Evolutionary conservation across 2,888 invertebrate genomes (phyloP).

Genomic region (Xanthia icteritia): DNA sequence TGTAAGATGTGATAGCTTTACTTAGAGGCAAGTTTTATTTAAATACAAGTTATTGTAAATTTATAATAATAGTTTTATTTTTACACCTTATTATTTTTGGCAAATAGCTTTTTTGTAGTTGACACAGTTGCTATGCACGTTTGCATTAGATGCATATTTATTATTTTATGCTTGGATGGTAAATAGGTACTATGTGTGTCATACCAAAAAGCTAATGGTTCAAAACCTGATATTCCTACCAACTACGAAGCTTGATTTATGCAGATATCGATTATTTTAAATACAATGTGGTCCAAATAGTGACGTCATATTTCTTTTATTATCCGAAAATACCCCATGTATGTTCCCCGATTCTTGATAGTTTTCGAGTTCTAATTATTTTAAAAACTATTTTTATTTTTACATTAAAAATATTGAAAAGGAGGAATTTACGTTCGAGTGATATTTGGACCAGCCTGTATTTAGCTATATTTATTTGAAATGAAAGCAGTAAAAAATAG

Average conservation of each 20-base stretch:
- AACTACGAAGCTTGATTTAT: neutral
- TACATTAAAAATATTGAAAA: no score
- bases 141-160: conserved; percentile 56
- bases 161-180: conserved; percentile 40
- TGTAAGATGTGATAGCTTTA: conserved; percentile 90
- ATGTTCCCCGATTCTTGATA: no score
- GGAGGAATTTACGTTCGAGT: no score
- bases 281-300: neutral
- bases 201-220: conserved; percentile 51
- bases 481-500: neutral
- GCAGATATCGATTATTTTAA: neutral
- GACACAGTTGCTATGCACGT: conserved; percentile 76
- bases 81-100: conserved; percentile 77
- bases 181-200: conserved; percentile 42
- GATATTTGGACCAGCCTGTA: no score
- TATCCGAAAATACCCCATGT: no score
- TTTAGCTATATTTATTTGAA: neutral
- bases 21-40: conserved; percentile 88
- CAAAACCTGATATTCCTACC: conserved; percentile 13
- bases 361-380: no score
- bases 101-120: conserved; percentile 76
- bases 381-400: no score
- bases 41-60: conserved; percentile 87
- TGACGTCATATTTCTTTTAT: no score
- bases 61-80: conserved; percentile 84